These are phyloP conservation scores for Nasonia vitripennis DNA, from an alignment of 1,140 invertebrate species.

Conservation along the genomic window DNA sequence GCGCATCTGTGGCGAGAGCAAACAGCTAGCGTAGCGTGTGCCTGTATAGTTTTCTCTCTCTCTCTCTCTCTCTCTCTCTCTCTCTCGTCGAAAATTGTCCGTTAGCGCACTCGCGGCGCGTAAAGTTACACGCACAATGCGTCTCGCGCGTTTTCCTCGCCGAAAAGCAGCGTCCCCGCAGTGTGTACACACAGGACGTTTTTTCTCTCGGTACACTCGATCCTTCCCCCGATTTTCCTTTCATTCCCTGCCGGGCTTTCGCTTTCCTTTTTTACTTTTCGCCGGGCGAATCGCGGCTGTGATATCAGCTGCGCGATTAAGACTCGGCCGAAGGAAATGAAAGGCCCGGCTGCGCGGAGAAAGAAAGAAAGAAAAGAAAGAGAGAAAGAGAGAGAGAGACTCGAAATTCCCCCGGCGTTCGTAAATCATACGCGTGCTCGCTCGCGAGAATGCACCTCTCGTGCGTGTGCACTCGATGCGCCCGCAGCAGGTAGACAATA, in stretches of 20 bases:
- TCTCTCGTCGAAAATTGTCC: neutral
- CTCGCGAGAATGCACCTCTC: constrained; percentile 26
- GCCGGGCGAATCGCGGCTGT: constrained; percentile 13
- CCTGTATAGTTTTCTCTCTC: neutral
- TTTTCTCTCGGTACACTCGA: neutral
- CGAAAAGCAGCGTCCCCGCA: neutral
- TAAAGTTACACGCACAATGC: neutral
- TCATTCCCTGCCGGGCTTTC: neutral
- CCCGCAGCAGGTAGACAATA: constrained; percentile 45
- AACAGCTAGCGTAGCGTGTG: neutral
- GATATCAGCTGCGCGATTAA: constrained; percentile 51
- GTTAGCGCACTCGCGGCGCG: neutral
- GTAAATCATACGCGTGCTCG: constrained; percentile 38
- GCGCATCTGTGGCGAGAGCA: constrained; percentile 4
- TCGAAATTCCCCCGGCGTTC: constrained; percentile 39
- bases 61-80: constrained; percentile 23
- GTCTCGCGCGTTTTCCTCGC: constrained; percentile 18
- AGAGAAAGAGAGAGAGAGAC: neutral
- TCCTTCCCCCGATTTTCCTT: constrained; percentile 4
- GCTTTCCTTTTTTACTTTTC: constrained; percentile 13
- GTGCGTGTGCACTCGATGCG: constrained; percentile 15
- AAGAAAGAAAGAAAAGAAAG: constrained; percentile 11
- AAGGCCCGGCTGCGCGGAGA: neutral
- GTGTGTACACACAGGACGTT: neutral
- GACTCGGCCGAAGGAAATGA: constrained; percentile 32